These are phyloP conservation scores for Papilio polyxenes DNA, from an alignment of 1,140 invertebrate genomes.

Conservation along the genomic window DNA sequence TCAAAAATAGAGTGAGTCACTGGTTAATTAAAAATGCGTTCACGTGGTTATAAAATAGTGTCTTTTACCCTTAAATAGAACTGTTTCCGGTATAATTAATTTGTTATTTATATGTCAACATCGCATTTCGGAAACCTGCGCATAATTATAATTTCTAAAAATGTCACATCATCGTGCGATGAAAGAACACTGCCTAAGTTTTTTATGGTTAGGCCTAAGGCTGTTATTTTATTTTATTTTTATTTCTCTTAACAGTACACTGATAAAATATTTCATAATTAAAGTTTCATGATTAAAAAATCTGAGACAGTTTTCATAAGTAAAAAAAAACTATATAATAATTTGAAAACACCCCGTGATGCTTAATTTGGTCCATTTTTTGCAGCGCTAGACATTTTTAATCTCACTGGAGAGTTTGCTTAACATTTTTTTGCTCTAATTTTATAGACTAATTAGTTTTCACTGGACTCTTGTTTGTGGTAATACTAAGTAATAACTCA, in stretches of 20 bases:
- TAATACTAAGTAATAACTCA: not conserved
- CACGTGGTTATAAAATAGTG: no score
- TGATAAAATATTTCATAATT: not conserved
- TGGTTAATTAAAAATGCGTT: no score
- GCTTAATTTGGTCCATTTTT: conserved; percentile 20
- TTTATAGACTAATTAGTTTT: conserved; percentile 9
- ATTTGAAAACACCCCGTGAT: not conserved
- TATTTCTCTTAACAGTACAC: not conserved
- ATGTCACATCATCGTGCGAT: no score
- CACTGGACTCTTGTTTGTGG: not conserved
- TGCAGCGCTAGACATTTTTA: conserved; percentile 11
- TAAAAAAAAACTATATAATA: not conserved
- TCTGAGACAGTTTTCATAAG: conserved; percentile 7
- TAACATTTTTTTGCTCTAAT: not conserved
- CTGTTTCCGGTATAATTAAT: no score
- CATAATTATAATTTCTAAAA: no score
- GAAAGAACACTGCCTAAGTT: no score
- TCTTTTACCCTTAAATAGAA: no score
- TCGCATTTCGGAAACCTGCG: no score
- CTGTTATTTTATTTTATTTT: not conserved
- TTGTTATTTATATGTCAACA: no score
- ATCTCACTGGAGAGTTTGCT: conserved; percentile 13
- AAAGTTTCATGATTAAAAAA: not conserved
- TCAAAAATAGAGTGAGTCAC: no score
- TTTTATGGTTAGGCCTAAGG: no score